Conservation (phyloP, 1,140 invertebrate genomes). For the Aphaenogaster ashmeadi region DNA sequence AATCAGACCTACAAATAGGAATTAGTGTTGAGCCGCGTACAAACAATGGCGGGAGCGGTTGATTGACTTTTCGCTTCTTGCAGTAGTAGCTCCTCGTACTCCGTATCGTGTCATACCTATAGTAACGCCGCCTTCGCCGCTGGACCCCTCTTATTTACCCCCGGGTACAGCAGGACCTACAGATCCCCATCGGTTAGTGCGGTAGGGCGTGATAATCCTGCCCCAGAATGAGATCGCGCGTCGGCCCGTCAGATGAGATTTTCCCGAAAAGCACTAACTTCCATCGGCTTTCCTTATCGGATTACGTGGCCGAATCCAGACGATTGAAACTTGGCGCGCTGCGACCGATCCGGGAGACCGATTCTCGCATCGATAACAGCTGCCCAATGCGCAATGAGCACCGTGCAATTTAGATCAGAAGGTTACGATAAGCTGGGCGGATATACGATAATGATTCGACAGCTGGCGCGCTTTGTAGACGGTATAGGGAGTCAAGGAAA, state of each 20-base stretch:
- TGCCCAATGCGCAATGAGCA: slow-evolving; percentile 46
- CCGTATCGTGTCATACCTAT: slow-evolving; percentile 63
- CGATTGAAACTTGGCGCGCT: slow-evolving; percentile 80
- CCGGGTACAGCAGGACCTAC: slow-evolving; percentile 48
- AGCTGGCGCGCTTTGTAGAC: slow-evolving; percentile 57
- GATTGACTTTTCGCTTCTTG: slow-evolving; percentile 84
- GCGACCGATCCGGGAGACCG: slow-evolving; percentile 33
- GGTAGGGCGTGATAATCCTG: slow-evolving; percentile 84
- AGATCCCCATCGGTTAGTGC: slow-evolving; percentile 80
- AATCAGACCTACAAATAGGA: slow-evolving; percentile 86
- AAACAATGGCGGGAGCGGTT: slow-evolving; percentile 83
- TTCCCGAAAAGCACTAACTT: slow-evolving; percentile 80
- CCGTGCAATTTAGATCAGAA: slow-evolving; percentile 64
- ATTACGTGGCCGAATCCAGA: slow-evolving; percentile 79
- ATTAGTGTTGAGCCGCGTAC: slow-evolving; percentile 84
- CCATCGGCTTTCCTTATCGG: slow-evolving; percentile 82
- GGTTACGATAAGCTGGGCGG: slow-evolving; percentile 45
- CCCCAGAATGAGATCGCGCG: slow-evolving; percentile 80
- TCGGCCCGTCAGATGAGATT: slow-evolving; percentile 82
- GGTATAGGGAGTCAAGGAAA: background rate
- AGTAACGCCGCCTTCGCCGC: slow-evolving; percentile 27
- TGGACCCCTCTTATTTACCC: slow-evolving; percentile 18
- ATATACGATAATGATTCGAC: slow-evolving; percentile 65
- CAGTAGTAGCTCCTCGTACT: slow-evolving; percentile 25
- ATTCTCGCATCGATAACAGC: slow-evolving; percentile 47